These are phyloP conservation scores for Lamellibrachia columna DNA, from an alignment of 2,888 invertebrate species.

Conservation along the genomic window DNA sequence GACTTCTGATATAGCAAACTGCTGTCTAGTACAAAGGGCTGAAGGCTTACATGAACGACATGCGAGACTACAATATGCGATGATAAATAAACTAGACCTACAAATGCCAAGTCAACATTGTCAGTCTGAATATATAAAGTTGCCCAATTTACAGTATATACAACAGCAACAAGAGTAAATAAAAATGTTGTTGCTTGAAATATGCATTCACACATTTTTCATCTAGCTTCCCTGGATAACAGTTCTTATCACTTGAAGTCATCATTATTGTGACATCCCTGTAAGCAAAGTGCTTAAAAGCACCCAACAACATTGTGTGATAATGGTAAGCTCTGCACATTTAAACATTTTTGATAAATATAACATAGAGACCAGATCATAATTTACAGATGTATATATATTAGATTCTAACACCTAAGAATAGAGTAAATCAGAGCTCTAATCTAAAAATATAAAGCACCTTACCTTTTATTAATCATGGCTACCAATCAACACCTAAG, in stretches of 20 bases:
- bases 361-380: neutral
- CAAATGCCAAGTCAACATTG: neutral
- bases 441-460: slow-evolving; percentile 19
- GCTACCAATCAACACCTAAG: neutral
- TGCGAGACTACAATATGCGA: neutral
- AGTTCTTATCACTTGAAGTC: neutral
- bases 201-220: neutral
- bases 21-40: neutral
- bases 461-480: neutral
- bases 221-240: neutral
- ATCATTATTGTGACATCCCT: neutral
- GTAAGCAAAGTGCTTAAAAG: neutral
- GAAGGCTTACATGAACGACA: neutral
- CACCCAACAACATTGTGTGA: neutral
- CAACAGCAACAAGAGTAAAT: neutral
- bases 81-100: slow-evolving; percentile 12
- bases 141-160: neutral
- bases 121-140: neutral
- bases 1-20: neutral
- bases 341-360: neutral
- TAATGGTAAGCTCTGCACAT: neutral
- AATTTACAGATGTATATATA: neutral
- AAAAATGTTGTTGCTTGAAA: neutral
- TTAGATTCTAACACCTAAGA: neutral
- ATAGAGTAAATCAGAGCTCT: slow-evolving; percentile 3